Evolutionary conservation across 2,113 vertebrate genomes (phyloP).

Genomic region (Lynx canadensis): DNA sequence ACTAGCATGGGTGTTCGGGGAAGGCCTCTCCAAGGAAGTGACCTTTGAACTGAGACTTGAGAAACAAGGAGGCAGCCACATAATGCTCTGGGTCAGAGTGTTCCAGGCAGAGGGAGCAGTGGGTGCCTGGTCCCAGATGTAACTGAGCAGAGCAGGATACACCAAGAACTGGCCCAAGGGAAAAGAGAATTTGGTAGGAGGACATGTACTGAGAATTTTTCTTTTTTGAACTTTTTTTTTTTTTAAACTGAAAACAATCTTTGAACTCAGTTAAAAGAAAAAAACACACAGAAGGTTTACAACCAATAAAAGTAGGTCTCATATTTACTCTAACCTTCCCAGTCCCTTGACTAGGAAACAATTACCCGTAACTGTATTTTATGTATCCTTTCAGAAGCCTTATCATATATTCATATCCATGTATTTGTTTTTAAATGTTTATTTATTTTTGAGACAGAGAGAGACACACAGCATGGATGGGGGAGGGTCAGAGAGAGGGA

Average conservation of each 20-base stretch:
- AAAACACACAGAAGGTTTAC: not conserved
- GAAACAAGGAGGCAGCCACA: not conserved
- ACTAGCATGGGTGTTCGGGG: not conserved
- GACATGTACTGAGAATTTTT: not conserved
- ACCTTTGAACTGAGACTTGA: constrained; percentile 17
- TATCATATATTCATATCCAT: not conserved
- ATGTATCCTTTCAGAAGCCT: not conserved
- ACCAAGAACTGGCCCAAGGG: not conserved
- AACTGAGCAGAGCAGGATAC: not conserved
- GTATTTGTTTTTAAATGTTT: no score
- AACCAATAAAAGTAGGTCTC: not conserved
- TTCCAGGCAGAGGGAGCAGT: not conserved
- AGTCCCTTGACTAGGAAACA: not conserved
- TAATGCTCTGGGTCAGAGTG: not conserved
- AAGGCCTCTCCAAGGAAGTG: not conserved
- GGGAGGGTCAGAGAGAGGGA: no score
- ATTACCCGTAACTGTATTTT: not conserved
- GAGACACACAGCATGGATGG: no score
- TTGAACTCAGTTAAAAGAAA: not conserved
- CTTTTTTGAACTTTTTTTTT: not conserved
- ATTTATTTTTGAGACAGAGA: no score
- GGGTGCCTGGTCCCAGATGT: not conserved
- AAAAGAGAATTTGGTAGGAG: not conserved
- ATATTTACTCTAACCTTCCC: not conserved
- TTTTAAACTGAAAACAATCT: not conserved